Evolutionary conservation across 2,888 invertebrate genomes (phyloP).

Genomic region (Micropterix aruncella): DNA sequence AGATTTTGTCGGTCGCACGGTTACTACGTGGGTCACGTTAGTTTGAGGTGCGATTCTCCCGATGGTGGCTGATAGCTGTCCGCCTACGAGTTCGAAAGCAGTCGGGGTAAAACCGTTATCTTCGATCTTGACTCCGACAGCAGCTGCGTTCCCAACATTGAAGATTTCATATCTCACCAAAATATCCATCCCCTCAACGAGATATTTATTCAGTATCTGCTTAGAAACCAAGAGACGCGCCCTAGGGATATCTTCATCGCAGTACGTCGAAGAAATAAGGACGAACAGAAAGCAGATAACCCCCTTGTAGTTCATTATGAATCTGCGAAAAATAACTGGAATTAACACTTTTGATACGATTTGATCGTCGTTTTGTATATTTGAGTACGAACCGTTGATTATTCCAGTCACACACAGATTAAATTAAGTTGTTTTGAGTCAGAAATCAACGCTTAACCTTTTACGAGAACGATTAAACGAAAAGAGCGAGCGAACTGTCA

Average conservation of each 20-base stretch:
- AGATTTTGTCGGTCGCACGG: slow-evolving; percentile 76
- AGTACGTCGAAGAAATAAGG: slow-evolving; percentile 30
- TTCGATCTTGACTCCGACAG: slow-evolving; percentile 73
- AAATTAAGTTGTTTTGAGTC: no score
- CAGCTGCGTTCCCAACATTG: slow-evolving; percentile 87
- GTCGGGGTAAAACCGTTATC: slow-evolving; percentile 89
- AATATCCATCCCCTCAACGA: slow-evolving; percentile 94
- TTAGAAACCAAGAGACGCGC: slow-evolving; percentile 84
- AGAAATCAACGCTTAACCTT: no score
- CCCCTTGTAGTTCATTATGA: background rate
- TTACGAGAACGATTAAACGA: no score
- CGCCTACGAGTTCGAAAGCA: slow-evolving; percentile 81
- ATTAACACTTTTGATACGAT: no score
- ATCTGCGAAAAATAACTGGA: background rate
- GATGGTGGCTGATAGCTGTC: slow-evolving; percentile 67
- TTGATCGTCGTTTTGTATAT: no score
- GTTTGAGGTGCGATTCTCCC: slow-evolving; percentile 85
- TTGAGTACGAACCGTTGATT: no score
- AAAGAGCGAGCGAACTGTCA: no score
- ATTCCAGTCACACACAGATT: no score
- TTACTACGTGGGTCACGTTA: slow-evolving; percentile 88
- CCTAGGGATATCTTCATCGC: slow-evolving; percentile 55
- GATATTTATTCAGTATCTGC: slow-evolving; percentile 87
- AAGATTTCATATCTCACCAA: slow-evolving; percentile 88
- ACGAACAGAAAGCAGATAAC: slow-evolving; percentile 25